Conservation (phyloP, 2,797 vertebrate genomes). For the Hoplostethus atlanticus region DNA sequence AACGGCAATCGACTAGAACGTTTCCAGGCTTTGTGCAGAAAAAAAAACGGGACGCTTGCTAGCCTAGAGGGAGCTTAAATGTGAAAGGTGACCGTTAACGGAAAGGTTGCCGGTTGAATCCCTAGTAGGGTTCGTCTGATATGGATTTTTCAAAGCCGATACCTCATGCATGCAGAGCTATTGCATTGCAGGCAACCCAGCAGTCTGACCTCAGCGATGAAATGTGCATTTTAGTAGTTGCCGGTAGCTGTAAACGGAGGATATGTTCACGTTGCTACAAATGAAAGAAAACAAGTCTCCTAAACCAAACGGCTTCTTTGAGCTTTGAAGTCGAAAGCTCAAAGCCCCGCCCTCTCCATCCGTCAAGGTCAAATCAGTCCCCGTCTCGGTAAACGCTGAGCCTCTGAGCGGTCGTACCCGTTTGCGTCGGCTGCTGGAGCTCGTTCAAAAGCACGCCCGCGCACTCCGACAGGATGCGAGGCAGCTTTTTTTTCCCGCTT, state of each 20-base stretch:
- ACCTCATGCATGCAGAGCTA: too few species aligned
- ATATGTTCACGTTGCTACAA: too few species aligned
- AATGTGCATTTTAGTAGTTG: not conserved
- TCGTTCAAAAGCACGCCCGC: conserved; percentile 39
- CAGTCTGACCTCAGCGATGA: too few species aligned
- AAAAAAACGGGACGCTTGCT: not conserved
- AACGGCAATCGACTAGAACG: conserved; percentile 13
- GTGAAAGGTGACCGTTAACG: too few species aligned
- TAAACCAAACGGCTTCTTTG: conserved; percentile 1
- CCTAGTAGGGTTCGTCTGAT: too few species aligned
- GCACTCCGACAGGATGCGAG: conserved; percentile 12
- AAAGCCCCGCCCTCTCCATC: not conserved
- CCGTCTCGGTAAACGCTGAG: not conserved
- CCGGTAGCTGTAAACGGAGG: not conserved
- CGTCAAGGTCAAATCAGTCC: conserved; percentile 23
- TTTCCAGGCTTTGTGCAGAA: conserved; percentile 10
- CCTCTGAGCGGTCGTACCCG: conserved; percentile 2
- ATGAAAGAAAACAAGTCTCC: not conserved
- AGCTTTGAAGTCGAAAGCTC: not conserved
- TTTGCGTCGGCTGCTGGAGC: not conserved
- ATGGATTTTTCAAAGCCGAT: too few species aligned
- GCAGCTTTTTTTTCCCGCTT: not conserved
- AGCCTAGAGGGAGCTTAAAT: not conserved
- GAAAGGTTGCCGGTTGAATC: too few species aligned
- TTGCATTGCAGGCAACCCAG: too few species aligned